Percentiles rank a stretch among this genome's conserved stretches.
These are phyloP conservation scores for Pelobates cultripes DNA, from an alignment of 2,797 vertebrate genomes.

Conservation along the genomic window DNA sequence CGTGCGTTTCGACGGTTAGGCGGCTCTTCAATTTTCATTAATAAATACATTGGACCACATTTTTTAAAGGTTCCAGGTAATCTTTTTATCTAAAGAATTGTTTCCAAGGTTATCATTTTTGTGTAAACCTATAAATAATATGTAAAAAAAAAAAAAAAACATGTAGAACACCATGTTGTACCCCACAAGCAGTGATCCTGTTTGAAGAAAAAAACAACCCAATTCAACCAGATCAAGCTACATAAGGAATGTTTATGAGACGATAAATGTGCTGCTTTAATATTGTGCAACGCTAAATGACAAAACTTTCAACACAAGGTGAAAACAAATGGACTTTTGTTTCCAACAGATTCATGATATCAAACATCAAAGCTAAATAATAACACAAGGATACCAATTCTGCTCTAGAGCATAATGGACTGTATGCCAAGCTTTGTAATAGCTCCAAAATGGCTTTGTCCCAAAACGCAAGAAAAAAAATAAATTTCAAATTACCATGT, in stretches of 20 bases:
- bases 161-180: too few relatives aligned
- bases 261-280: constrained; percentile 11
- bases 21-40: too few relatives aligned
- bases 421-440: constrained; percentile 53
- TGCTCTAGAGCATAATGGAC: constrained; percentile 35
- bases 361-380: constrained; percentile 47
- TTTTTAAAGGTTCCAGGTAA: too few relatives aligned
- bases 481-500: constrained; percentile 35
- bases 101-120: too few relatives aligned
- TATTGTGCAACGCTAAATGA: constrained; percentile 37
- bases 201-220: too few relatives aligned
- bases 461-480: constrained; percentile 27
- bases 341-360: constrained; percentile 47
- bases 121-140: too few relatives aligned
- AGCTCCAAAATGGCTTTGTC: constrained; percentile 23
- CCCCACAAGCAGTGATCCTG: too few relatives aligned
- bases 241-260: constrained; percentile 25
- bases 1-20: too few relatives aligned
- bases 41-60: too few relatives aligned
- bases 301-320: constrained; percentile 44
- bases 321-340: constrained; percentile 42
- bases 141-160: too few relatives aligned
- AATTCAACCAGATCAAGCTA: neutral
- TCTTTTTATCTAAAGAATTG: too few relatives aligned
- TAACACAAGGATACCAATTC: constrained; percentile 49